Conservation (phyloP, 1,140 invertebrate genomes). For the Mesaphorura yosii region DNA sequence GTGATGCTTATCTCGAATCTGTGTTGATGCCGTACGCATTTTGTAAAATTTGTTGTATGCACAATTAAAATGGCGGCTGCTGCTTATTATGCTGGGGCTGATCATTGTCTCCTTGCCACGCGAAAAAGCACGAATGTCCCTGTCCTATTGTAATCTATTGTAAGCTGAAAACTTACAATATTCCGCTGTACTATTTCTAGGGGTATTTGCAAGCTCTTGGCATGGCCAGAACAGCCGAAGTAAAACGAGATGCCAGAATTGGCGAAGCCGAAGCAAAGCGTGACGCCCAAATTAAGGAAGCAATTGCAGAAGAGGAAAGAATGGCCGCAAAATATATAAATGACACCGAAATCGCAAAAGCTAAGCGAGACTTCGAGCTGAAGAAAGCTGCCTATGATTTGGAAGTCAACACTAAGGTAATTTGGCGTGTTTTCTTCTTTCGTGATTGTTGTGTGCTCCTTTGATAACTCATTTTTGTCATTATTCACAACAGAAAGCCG, state of each 20-base stretch:
- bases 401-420: constrained; percentile 87
- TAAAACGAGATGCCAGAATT: constrained; percentile 89
- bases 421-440: no score
- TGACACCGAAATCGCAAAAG: constrained; percentile 90
- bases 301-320: constrained; percentile 87
- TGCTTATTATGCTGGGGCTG: no score
- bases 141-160: no score
- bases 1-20: no score
- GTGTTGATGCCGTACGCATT: no score
- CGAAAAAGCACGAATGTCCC: no score
- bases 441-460: background rate
- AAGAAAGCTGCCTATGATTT: constrained; percentile 95
- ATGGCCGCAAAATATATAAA: constrained; percentile 67
- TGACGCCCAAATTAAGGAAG: constrained; percentile 81
- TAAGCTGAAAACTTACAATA: no score
- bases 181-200: constrained; percentile 44
- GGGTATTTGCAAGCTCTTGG: constrained; percentile 89
- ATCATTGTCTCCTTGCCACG: no score
- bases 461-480: background rate
- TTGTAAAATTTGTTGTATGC: no score
- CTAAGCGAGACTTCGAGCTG: constrained; percentile 88
- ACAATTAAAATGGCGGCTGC: no score
- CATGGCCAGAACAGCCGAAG: constrained; percentile 89
- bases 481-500: constrained; percentile 59
- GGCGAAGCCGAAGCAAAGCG: constrained; percentile 86